These are phyloP conservation scores for Drosophila parabipectinata DNA, from an alignment of 1,140 invertebrate genomes.

Conservation along the genomic window DNA sequence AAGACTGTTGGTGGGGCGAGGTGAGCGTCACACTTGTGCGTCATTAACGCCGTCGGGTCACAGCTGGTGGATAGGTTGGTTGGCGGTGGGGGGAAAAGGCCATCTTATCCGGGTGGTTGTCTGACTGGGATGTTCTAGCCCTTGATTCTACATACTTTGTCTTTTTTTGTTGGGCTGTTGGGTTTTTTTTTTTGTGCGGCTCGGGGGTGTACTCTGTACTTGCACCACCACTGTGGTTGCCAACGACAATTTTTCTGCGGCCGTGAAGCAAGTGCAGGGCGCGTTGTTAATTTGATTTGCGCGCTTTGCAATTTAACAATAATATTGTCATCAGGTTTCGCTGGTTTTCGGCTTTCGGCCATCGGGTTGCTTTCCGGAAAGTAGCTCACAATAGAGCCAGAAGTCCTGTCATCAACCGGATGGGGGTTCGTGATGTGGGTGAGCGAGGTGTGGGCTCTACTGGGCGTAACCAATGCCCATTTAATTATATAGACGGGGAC, in stretches of 20 bases:
- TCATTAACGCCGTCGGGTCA: slow-evolving; percentile 80
- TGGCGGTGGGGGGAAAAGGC: slow-evolving; percentile 8
- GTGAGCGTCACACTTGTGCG: slow-evolving; percentile 80
- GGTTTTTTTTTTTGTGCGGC: not conserved
- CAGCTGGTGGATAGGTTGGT: slow-evolving; percentile 68
- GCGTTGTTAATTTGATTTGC: slow-evolving; percentile 80
- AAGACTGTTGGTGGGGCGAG: slow-evolving; percentile 22
- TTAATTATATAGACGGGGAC: slow-evolving; percentile 58
- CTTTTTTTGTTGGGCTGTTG: slow-evolving; percentile 21
- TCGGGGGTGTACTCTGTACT: slow-evolving; percentile 9
- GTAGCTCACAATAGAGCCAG: not conserved
- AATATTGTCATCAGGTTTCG: slow-evolving; percentile 75
- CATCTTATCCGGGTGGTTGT: slow-evolving; percentile 32
- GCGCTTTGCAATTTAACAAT: slow-evolving; percentile 80
- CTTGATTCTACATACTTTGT: slow-evolving; percentile 14
- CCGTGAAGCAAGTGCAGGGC: slow-evolving; percentile 50
- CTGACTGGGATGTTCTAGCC: slow-evolving; percentile 34
- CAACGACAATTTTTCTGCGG: slow-evolving; percentile 81
- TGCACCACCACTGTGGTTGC: slow-evolving; percentile 70
- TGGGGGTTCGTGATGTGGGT: not conserved
- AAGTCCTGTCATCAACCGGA: no score
- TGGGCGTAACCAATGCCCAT: slow-evolving; percentile 68
- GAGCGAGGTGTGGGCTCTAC: not conserved
- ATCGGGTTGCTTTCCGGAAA: not conserved
- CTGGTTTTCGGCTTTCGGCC: slow-evolving; percentile 17